These are phyloP conservation scores for Ceratina australensis DNA, from an alignment of 1,140 invertebrate genomes.

Conservation along the genomic window DNA sequence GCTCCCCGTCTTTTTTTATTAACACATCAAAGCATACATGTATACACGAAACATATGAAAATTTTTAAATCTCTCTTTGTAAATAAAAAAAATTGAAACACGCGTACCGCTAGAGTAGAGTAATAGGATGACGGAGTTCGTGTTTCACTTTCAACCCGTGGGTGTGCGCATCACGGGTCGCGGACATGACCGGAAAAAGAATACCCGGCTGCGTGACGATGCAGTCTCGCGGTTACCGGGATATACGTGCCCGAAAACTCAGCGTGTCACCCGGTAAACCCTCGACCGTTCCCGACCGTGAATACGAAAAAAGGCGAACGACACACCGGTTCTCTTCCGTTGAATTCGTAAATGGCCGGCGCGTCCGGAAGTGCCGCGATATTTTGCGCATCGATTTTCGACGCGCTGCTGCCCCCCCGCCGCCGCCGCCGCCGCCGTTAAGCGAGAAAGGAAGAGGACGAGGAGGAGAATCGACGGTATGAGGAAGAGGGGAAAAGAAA, in stretches of 20 bases:
- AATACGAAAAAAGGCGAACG: slow-evolving; percentile 2
- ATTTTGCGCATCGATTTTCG: slow-evolving; percentile 35
- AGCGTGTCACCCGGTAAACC: slow-evolving; percentile 39
- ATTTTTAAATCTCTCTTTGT: too few relatives aligned
- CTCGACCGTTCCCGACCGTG: neutral
- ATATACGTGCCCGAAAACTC: slow-evolving; percentile 28
- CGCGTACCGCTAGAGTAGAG: too few relatives aligned
- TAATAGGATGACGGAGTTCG: neutral
- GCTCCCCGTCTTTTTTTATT: too few relatives aligned
- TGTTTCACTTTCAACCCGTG: neutral
- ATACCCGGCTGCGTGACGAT: neutral
- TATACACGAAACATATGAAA: too few relatives aligned
- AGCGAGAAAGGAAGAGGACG: neutral
- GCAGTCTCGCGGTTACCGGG: slow-evolving; percentile 13
- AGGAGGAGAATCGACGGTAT: neutral
- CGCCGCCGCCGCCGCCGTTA: neutral
- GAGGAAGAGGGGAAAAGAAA: neutral
- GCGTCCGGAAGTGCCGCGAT: slow-evolving; percentile 43
- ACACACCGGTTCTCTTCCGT: too few relatives aligned
- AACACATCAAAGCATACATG: too few relatives aligned
- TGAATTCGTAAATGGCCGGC: slow-evolving; percentile 21
- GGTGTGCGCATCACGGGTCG: neutral
- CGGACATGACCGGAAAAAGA: slow-evolving; percentile 9
- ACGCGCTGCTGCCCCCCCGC: neutral
- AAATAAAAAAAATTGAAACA: too few relatives aligned